Evolutionary conservation across 1,140 invertebrate species (phyloP), one percentile per base, ranked within the genome.

Genomic region (Drosophila malerkotliana): DNA sequence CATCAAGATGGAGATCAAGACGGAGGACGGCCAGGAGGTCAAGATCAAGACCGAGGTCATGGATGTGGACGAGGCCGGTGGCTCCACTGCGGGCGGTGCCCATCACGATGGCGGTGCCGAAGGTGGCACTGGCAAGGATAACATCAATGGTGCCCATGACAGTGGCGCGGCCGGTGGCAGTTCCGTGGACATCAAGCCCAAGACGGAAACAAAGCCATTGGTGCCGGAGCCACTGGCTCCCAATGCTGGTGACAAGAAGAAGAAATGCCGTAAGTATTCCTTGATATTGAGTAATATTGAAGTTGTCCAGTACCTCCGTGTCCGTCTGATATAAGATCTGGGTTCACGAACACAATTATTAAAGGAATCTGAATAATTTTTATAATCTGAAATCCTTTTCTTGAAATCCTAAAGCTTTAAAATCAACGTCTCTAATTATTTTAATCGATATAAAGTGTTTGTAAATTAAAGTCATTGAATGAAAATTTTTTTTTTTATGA

Each of bases 1-100:
- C 62, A 94, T 96, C n/a, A 96, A 96, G 91, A 93, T 93, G 21
- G 96, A 97, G 78, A 93, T 94, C 0, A 94, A 88, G 10, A 71
- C 74, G 28, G 90, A 91, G 51, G 89, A 88, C 24, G 79, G 75
- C 0, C 34, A 37, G 6, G 93, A 79, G 8, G 55, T 87, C 6
- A 85, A 85, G 54, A 95, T 73, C 92, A 94, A 71, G 60, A 56
- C 84, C 0, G 89, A 92, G 51, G 83, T 77, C 34, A 92, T 92
- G 91, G 91, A 92, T 73, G 80, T 90, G 5, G 90, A 91, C 53
- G 90, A 92, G 61, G 66, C 44, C 34, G 64, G 72, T 1, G 30
- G 49, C 10, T 68, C 63, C 0, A 41, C 44, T 1, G 56, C 55
- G 7, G 69, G 59, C 4, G 59, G 41, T 3, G 55, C 45, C 26